Base-by-base conservation (phyloP, 1,140 invertebrate genomes). In the Ceratina australensis region DNA sequence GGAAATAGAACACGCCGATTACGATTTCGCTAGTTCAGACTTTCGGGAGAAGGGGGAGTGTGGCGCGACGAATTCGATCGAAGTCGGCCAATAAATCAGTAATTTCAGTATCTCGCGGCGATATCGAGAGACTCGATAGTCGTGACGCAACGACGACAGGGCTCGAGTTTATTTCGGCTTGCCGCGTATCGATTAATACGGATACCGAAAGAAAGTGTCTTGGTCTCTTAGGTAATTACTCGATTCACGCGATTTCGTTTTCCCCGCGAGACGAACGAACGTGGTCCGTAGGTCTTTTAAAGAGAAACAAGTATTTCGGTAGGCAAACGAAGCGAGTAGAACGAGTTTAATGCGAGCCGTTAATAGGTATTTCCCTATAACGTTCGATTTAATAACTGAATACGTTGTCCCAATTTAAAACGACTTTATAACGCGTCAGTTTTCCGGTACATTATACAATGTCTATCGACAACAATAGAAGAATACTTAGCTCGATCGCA, bases 101-200 rank as follows among this genome's bases (percentile, higher is more conserved):
- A 73, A 78, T 72, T 81, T 78, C 63, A 59, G 22, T 68, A 81
- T 81, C 81, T 78, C 56, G 57, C 47, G 57, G 47, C 59, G 22
- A 66, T 22, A 64, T 77, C 79, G 57, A 54, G 69, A 50, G 56
- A 72, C 59, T 57, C 61, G 67, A 81, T 77, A 75, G 79, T 72
- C 74, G 64, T 83, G 81, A 78, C 80, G 81, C 75, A 83, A 81
- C 61, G 50, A n/a, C 56, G 74, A 65, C 42, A 56, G 24, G 50
- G 63, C 63, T 60, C 74, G 68, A 42, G 56, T 83, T 83, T 82
- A 78, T 82, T 83, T 82, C 81, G 68, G 61, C 80, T 78, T 47
- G 28, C 18, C n/a, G 50, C 33, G 33, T 82, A 81, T 82, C 73
- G 81, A 81, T 82, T 78, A 52, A 66, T 65, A 22, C 50, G 50